Evolutionary conservation across 2,797 vertebrate species (phyloP).

Genomic region (Decapterus maruadsi): DNA sequence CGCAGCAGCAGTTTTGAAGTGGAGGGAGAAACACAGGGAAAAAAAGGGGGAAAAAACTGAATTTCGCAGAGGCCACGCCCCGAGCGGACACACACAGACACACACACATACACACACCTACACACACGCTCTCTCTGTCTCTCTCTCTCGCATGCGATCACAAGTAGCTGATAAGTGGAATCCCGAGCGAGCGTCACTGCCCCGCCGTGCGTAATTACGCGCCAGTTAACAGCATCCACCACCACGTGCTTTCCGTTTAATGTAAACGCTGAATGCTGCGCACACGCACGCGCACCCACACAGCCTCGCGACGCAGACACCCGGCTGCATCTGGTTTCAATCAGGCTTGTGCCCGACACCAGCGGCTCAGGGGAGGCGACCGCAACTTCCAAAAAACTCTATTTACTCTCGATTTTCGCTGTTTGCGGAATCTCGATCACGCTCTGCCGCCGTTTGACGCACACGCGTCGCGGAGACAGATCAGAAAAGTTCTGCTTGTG

Average conservation of each 20-base stretch:
- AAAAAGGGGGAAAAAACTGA: neutral
- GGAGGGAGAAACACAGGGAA: conserved; percentile 27
- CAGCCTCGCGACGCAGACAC: neutral
- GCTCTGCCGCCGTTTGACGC: conserved; percentile 3
- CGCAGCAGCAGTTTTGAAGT: conserved; percentile 63
- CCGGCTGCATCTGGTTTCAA: conserved; percentile 23
- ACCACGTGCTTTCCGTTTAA: conserved; percentile 25
- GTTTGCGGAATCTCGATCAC: neutral
- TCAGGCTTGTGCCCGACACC: neutral
- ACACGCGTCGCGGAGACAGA: neutral
- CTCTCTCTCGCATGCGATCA: too few species aligned
- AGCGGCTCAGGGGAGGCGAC: neutral
- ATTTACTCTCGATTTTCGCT: neutral
- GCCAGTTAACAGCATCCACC: conserved; percentile 7
- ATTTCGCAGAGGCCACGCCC: conserved; percentile 76
- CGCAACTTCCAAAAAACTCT: neutral
- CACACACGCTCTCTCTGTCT: neutral
- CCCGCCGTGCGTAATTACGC: conserved; percentile 37
- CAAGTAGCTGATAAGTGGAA: conserved; percentile 8
- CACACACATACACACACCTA: conserved; percentile 7
- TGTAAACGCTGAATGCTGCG: neutral
- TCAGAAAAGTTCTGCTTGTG: neutral
- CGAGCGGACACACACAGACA: conserved; percentile 12
- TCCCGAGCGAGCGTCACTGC: conserved; percentile 1
- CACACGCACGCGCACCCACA: too few species aligned